Percentiles rank a stretch among this genome's conserved stretches.
Conservation (phyloP, 1,140 invertebrate species). For the Lepidurus couesii region DNA sequence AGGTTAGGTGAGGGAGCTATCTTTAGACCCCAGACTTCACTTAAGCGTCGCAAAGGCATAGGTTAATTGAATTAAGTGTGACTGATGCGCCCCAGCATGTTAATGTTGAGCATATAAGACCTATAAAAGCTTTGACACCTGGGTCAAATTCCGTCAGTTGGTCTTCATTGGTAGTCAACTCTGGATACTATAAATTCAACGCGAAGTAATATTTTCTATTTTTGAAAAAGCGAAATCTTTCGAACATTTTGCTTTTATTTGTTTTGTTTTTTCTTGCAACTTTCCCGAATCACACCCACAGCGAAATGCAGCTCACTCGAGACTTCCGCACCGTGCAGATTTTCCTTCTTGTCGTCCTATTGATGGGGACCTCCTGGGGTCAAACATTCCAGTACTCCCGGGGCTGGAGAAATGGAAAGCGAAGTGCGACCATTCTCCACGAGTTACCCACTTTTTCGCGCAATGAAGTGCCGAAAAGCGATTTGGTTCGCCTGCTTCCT, state of each 20-base stretch:
- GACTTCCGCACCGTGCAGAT: neutral
- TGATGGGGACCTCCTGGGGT: neutral
- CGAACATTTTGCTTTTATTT: no score
- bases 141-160: neutral
- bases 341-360: neutral
- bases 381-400: constrained; percentile 13
- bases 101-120: neutral
- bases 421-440: neutral
- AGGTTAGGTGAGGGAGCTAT: neutral
- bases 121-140: neutral
- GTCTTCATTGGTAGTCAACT: neutral
- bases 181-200: neutral
- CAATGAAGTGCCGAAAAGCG: neutral
- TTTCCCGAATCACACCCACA: no score
- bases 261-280: no score
- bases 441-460: neutral
- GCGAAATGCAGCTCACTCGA: neutral
- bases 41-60: neutral
- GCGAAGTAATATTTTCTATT: neutral
- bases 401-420: neutral
- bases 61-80: neutral
- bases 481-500: neutral
- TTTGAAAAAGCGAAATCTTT: neutral
- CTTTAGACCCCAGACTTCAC: neutral
- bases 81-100: neutral